phyloP scores from a whole-genome alignment of 2,888 invertebrate species.

The Kryphioiulus occultus region DNA sequence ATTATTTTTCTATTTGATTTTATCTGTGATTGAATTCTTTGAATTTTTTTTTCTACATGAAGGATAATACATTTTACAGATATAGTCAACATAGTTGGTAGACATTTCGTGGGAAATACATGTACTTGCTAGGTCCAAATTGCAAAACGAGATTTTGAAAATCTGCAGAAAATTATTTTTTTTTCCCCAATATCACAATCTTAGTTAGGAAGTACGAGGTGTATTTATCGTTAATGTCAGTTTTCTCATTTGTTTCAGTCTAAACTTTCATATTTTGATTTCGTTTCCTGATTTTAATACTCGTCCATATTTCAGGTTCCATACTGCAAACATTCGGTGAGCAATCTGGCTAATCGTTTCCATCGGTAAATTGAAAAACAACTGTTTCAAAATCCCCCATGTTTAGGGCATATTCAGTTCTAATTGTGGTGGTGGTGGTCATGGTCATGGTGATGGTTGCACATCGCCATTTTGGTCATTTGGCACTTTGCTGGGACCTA shows the following conservation, averaged over 20 bases:
- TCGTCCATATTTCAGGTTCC: conserved; percentile 75
- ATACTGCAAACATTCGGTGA: conserved; percentile 93
- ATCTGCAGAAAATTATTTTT: neutral
- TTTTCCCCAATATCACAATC: neutral
- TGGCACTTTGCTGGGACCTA: neutral
- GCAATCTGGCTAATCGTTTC: conserved; percentile 94
- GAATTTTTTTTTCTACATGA: no score
- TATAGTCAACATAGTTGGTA: no score
- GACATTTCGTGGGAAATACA: no score
- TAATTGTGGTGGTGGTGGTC: conserved; percentile 1
- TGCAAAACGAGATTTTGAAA: neutral
- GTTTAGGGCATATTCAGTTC: neutral
- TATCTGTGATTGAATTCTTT: no score
- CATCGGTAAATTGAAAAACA: conserved; percentile 74
- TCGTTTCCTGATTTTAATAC: conserved; percentile 45
- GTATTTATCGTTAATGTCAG: neutral
- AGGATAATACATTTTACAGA: no score
- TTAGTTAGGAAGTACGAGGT: no score
- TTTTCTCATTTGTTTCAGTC: conserved; percentile 25
- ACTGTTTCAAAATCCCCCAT: conserved; percentile 41
- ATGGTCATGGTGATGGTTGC: neutral
- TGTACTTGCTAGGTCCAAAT: neutral
- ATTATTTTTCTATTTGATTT: no score
- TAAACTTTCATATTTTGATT: conserved; percentile 53
- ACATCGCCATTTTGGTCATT: neutral